phyloP scores from a whole-genome alignment of 2,888 invertebrate species.

The Eristalis intricaria region DNA sequence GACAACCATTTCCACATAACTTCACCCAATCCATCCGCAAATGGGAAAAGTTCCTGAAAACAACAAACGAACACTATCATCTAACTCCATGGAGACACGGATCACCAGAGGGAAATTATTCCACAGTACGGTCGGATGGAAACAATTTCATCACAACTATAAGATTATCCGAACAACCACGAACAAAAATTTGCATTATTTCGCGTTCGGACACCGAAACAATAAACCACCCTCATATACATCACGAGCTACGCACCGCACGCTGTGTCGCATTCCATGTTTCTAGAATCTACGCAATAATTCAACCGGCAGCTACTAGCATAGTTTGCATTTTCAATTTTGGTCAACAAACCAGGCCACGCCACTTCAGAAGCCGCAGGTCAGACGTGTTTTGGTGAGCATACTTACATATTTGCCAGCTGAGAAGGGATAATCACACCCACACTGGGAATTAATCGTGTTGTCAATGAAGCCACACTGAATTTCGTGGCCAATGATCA shows the following conservation, averaged over 20 bases:
- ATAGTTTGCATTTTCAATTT: conserved; percentile 25
- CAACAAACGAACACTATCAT: no score
- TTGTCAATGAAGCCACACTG: no score
- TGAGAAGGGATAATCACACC: not conserved
- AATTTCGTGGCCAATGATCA: no score
- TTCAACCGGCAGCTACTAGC: not conserved
- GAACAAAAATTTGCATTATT: conserved; percentile 9
- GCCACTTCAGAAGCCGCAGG: conserved; percentile 1
- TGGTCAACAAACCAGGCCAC: not conserved
- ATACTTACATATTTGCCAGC: not conserved
- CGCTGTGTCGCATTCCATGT: no score
- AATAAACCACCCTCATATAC: not conserved
- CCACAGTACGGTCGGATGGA: no score
- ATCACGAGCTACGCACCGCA: not conserved
- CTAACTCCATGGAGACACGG: no score
- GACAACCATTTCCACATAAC: no score
- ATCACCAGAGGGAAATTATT: no score
- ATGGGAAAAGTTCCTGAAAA: no score
- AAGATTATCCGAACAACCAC: not conserved
- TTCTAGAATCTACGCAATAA: no score
- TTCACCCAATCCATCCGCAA: no score
- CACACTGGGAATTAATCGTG: not conserved
- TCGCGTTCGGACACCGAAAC: not conserved
- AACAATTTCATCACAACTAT: no score
- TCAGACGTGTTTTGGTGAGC: not conserved